phyloP scores from a whole-genome alignment of 2,113 vertebrate genomes.

The Sitta europaea region DNA sequence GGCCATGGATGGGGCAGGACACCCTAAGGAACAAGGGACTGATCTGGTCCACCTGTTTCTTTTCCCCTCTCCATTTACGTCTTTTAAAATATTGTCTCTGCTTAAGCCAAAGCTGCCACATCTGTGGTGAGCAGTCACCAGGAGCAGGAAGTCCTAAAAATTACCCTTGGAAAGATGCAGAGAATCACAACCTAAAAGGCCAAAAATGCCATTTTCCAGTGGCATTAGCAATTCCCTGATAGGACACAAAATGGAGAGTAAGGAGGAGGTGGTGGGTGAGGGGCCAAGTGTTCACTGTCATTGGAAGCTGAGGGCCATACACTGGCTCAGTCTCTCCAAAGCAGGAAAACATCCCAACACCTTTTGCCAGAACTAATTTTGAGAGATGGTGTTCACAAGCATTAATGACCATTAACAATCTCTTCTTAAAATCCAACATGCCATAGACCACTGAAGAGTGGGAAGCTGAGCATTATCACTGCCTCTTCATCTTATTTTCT shows the following conservation, averaged over 20 bases:
- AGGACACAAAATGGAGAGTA: neutral
- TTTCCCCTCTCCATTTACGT: rapidly evolving
- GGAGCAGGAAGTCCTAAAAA: neutral
- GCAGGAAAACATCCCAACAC: neutral
- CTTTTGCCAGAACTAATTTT: neutral
- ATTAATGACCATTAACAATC: neutral
- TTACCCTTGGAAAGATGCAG: neutral
- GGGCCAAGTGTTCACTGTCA: rapidly evolving
- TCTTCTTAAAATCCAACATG: neutral
- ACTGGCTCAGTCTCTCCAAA: neutral
- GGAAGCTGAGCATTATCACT: neutral
- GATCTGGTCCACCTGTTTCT: neutral
- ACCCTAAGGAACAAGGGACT: neutral
- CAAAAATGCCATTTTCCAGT: neutral
- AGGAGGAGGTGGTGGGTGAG: neutral
- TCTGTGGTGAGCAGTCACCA: neutral
- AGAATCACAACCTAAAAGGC: neutral
- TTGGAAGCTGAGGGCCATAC: neutral
- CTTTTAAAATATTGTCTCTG: neutral
- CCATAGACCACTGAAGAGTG: neutral
- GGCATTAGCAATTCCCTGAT: neutral
- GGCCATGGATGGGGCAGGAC: neutral
- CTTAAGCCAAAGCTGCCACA: neutral
- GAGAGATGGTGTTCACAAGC: neutral
- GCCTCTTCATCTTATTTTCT: neutral